Conservation (phyloP, 1,140 invertebrate species). For the Neodiprion pinetum region DNA sequence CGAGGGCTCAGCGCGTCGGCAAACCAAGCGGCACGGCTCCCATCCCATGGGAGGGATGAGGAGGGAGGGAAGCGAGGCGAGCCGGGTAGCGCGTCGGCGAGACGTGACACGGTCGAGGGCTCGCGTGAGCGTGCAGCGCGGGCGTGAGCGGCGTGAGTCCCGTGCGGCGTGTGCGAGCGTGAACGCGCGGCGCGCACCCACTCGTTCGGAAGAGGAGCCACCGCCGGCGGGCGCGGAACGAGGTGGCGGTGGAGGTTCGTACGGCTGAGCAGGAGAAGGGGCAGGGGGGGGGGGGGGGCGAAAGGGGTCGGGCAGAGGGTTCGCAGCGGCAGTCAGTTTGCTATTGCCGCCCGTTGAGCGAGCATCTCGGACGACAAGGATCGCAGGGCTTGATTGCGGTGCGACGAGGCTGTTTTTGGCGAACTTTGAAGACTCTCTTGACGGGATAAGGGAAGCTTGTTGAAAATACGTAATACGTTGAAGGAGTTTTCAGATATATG, state of each 20-base stretch:
- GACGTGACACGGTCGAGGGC: slow-evolving; percentile 38
- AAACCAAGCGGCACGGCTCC: slow-evolving; percentile 49
- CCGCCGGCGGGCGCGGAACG: slow-evolving; percentile 1
- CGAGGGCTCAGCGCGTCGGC: slow-evolving; percentile 55
- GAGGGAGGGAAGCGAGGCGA: slow-evolving; percentile 17
- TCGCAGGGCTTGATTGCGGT: slow-evolving; percentile 16
- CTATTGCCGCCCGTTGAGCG: slow-evolving; percentile 46
- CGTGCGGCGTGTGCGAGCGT: slow-evolving; percentile 30
- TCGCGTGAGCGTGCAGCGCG: slow-evolving; percentile 48
- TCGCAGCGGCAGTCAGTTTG: slow-evolving; percentile 53
- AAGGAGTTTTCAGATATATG: too few species aligned
- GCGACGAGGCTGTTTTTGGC: slow-evolving; percentile 21
- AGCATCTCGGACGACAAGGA: slow-evolving; percentile 32
- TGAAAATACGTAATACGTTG: too few species aligned
- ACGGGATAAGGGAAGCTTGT: not conserved
- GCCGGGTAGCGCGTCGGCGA: slow-evolving; percentile 19
- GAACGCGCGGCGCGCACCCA: not conserved
- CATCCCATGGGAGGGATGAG: slow-evolving; percentile 21
- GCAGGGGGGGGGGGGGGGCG: too few species aligned
- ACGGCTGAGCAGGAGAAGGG: too few species aligned
- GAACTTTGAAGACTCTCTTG: slow-evolving; percentile 10
- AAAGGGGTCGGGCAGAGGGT: not conserved
- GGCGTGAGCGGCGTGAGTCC: slow-evolving; percentile 36
- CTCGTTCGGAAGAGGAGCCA: not conserved
- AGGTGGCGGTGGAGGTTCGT: not conserved